Evolutionary conservation across 2,113 vertebrate genomes (phyloP), one percentile per base, ranked within the genome.

Genomic region (Mus spicilegus): DNA sequence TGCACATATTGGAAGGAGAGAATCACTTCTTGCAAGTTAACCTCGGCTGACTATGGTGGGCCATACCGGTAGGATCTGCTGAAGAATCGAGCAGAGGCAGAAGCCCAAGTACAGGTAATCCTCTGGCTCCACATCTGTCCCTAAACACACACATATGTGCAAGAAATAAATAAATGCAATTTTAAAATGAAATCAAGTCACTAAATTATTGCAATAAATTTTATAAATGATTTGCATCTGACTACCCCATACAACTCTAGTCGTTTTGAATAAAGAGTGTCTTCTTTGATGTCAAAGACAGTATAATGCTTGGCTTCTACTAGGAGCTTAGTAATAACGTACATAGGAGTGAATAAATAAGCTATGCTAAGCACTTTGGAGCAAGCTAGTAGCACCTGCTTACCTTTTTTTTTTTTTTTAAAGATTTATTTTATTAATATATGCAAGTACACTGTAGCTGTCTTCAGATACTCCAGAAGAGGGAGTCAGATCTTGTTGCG

Each of bases 181-280:
- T 46, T 49, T 77, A 77, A 49, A 49, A 77, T 14, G 75, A 46
- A 77, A 49, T 30, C 39, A 77, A 78, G 92, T n/a, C 9, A n/a
- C 3, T 8, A 77, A 77, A 91, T 93, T 91, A 69, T 77, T 54
- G 19, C 58, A 65, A 63, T 82, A 49, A 75, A 77, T 16, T 51
- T 91, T 89, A 82, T 11, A 93, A 88, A 65, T 91, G 80, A 84
- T 90, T 86, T 95, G 69, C 13, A 94, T 90, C 61, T 93, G 36
- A n/a, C 51, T 90, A 42, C 39, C 33, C 65, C 69, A 75, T 49
- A 87, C 46, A 30, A 17, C 20, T 78, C 39, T 33, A 72, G 61
- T 61, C 94, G 56, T 81, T 95, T 85, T 46, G 77, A 70, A 36
- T 93, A 73, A 33, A 69, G 28, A 70, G 61, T 26, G 75, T 33